phyloP scores from a whole-genome alignment of 2,113 vertebrate species.

The Thoracochromis brauschi region DNA sequence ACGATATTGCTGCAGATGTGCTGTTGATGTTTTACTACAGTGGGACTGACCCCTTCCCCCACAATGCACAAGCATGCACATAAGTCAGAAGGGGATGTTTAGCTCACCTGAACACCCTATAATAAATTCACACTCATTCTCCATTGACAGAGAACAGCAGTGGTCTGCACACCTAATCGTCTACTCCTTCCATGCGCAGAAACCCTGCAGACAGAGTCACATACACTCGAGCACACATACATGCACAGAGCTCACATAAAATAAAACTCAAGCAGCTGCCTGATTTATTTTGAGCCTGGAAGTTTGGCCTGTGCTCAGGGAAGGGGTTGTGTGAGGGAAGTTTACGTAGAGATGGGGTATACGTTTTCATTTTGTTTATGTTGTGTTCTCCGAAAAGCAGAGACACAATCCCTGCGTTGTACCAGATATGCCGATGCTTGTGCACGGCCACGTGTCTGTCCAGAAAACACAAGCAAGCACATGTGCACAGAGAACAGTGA shows the following conservation, averaged over 20 bases:
- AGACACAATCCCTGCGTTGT: background rate
- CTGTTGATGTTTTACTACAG: background rate
- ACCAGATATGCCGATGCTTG: background rate
- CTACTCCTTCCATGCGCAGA: background rate
- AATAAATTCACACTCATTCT: background rate
- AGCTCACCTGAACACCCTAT: background rate
- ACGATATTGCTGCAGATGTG: background rate
- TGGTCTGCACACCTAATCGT: background rate
- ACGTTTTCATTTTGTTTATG: conserved; percentile 50
- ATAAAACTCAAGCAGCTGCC: conserved; percentile 24
- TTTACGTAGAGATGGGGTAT: conserved; percentile 8
- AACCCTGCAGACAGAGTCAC: background rate
- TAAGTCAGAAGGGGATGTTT: background rate
- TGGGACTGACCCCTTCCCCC: background rate
- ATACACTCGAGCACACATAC: background rate
- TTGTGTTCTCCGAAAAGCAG: conserved; percentile 10
- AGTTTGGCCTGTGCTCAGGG: background rate
- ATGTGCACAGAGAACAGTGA: background rate
- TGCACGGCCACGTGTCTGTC: background rate
- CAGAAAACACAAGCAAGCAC: background rate
- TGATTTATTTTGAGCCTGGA: conserved; percentile 43
- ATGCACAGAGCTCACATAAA: background rate
- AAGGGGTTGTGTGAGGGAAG: conserved; percentile 3
- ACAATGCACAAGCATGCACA: background rate
- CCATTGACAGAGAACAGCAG: background rate